Evolutionary conservation across 2,113 vertebrate species (phyloP).

Genomic region (Scomber scombrus): DNA sequence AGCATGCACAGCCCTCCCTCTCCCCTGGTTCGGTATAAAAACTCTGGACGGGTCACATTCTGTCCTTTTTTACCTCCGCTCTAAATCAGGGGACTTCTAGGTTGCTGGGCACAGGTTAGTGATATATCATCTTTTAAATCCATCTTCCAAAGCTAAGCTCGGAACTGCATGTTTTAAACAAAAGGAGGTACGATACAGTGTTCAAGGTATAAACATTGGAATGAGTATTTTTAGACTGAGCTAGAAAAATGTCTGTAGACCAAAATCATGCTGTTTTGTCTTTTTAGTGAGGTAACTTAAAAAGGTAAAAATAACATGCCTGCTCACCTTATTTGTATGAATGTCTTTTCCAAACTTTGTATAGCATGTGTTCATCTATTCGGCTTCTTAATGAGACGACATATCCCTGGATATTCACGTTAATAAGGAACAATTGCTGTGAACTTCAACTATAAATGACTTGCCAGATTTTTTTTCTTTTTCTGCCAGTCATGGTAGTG

Average conservation of each 20-base stretch:
- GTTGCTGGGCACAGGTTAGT: constrained; percentile 71
- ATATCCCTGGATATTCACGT: not conserved
- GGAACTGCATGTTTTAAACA: not conserved
- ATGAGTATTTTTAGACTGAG: not conserved
- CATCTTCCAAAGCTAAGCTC: not conserved
- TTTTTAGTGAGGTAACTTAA: not conserved
- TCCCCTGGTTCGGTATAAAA: constrained; percentile 78
- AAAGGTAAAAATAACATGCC: constrained; percentile 22
- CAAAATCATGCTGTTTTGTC: not conserved
- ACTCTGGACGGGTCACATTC: constrained; percentile 47
- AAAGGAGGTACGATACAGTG: fast-evolving
- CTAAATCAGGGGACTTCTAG: constrained; percentile 55
- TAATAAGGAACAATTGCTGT: fast-evolving
- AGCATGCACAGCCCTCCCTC: constrained; percentile 62
- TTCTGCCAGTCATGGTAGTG: constrained; percentile 68
- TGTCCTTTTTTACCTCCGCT: constrained; percentile 80
- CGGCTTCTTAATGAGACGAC: not conserved
- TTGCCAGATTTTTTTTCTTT: constrained; percentile 1
- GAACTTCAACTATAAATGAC: not conserved
- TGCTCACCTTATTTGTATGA: constrained; percentile 25
- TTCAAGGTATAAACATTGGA: fast-evolving
- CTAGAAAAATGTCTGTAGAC: not conserved
- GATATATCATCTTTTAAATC: not conserved
- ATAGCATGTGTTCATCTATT: not conserved
- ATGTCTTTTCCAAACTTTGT: not conserved